Evolutionary conservation across 2,113 vertebrate species (phyloP), one percentile per base, ranked within the genome.

Genomic region (Dipodomys stephensi): DNA sequence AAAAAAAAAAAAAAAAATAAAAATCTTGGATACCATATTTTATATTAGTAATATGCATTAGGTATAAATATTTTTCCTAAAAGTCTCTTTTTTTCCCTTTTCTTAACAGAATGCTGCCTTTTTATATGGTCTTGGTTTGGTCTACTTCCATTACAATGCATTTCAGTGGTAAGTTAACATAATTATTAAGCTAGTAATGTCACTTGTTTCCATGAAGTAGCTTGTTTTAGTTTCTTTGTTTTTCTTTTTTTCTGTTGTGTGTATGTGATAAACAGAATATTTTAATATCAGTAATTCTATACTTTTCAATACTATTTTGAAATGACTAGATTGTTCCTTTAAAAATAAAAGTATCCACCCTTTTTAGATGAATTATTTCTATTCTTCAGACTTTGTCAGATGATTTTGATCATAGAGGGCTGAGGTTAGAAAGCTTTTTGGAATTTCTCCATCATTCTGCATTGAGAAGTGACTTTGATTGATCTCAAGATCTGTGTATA

Each of bases 101-200:
- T 27, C 27, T 3, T 88, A 92, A 83, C 98, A 99, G 99, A 99
- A 99, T 99, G 98, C 99, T 99, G 98, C 99, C 98, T 99, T 99
- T 99, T 99, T 99, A 97, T 99, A 99, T 94, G 99, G 99, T 98
- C 99, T 99, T 97, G 99, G 99, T 97, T 99, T 99, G 99, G 99
- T 99, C 97, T 99, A 99, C 99, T 99, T 99, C 98, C 98, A 99
- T 99, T 99, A 99, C 98, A 99, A 99, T 98, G 99, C 99, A 97
- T 99, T 99, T 99, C 99, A 99, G 74, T 99, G 99, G 99, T 99
- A 98, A 99, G 99, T 93, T 97, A 86, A 87, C 83, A 62, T 85
- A 60, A 95, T 39, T 82, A 49, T 83, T 68, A 95, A 78, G 80
- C 57, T 85, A 85, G 68, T 77, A 82, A 57, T 53, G 71, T 89